Conservation (phyloP, 1,140 invertebrate genomes). For the Nebria ingens region DNA sequence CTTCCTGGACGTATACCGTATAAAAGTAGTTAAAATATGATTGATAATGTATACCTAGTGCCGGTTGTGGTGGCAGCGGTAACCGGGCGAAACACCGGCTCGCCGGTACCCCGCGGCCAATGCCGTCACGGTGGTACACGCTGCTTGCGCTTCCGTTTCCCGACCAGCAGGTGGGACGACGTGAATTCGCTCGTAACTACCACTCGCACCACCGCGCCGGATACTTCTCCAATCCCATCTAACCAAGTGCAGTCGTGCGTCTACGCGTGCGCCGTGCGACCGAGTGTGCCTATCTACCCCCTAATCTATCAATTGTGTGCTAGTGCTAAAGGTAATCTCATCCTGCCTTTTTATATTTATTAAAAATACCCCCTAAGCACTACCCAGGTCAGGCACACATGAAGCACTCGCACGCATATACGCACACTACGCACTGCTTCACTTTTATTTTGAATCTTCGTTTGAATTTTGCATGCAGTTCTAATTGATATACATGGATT, state of each 20-base stretch:
- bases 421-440: too few relatives aligned
- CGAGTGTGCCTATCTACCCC: too few relatives aligned
- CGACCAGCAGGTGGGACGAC: constrained; percentile 76
- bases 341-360: background rate
- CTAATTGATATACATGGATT: too few relatives aligned
- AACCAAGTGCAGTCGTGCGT: constrained; percentile 14
- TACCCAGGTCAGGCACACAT: background rate
- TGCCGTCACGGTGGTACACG: constrained; percentile 77
- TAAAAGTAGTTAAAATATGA: too few relatives aligned
- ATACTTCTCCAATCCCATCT: constrained; percentile 65
- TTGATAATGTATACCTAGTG: too few relatives aligned
- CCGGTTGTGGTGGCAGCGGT: constrained; percentile 20
- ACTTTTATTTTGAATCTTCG: too few relatives aligned
- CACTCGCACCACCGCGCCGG: constrained; percentile 63
- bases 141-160: constrained; percentile 82
- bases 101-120: constrained; percentile 35
- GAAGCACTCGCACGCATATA: background rate
- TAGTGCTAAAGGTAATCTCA: background rate
- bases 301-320: too few relatives aligned
- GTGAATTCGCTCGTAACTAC: constrained; percentile 66
- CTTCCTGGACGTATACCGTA: too few relatives aligned
- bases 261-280: background rate
- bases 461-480: too few relatives aligned
- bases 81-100: constrained; percentile 37
- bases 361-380: background rate